A percentile compares a stretch with the other conserved stretches of the same genome.
Evolutionary conservation across 2,113 vertebrate species (phyloP).

Genomic region (Heterochromis multidens): DNA sequence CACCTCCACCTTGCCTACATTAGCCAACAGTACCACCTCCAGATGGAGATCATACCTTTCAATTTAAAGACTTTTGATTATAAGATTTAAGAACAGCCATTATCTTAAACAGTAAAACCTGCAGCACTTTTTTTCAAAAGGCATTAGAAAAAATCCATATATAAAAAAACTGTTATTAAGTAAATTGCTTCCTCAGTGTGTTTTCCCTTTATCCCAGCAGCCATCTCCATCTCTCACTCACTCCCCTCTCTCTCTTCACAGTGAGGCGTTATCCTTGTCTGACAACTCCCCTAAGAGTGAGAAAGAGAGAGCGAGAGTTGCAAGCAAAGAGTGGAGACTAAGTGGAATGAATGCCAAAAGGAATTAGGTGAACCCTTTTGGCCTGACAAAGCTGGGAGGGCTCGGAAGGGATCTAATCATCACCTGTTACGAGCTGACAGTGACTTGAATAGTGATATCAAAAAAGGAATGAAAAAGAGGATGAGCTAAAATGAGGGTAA

Average conservation of each 20-base stretch:
- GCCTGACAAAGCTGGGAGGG: conserved; percentile 23
- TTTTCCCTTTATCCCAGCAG: conserved; percentile 25
- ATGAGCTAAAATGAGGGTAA: neutral
- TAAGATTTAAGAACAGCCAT: conserved; percentile 9
- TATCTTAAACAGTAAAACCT: neutral
- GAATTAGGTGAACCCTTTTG: conserved; percentile 40
- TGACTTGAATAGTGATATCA: neutral
- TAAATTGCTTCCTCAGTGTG: conserved; percentile 13
- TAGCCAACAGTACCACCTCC: neutral
- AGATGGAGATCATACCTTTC: neutral
- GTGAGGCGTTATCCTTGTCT: conserved; percentile 56
- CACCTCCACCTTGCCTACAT: neutral
- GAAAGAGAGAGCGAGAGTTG: conserved; percentile 12
- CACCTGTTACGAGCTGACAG: conserved; percentile 15
- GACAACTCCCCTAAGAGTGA: conserved; percentile 58
- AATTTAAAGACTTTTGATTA: conserved; percentile 15
- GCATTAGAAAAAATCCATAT: neutral
- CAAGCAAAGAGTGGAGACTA: conserved; percentile 29
- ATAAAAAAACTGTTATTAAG: conserved; percentile 2
- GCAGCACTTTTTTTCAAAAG: neutral
- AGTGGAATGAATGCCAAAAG: conserved; percentile 53
- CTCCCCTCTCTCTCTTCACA: conserved; percentile 12
- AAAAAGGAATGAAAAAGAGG: neutral
- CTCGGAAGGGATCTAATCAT: conserved; percentile 31
- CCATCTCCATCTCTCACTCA: conserved; percentile 3